Conservation (phyloP, 2,888 invertebrate genomes). For the Monopis laevigella region DNA sequence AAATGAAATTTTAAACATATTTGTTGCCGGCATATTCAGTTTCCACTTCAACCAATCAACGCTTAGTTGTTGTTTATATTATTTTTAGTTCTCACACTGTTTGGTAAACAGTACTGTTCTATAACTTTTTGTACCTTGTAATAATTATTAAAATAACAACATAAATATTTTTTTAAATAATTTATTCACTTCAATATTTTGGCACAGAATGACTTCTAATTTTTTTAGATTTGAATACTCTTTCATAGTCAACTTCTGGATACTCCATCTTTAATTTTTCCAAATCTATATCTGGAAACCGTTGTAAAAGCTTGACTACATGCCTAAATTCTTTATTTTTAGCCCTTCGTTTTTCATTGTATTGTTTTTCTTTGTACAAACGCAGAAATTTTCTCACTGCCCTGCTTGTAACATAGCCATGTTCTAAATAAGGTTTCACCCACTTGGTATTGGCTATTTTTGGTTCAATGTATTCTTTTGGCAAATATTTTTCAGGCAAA, state of each 20-base stretch:
- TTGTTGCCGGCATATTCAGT: too few relatives aligned
- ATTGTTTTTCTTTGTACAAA: slow-evolving; percentile 73
- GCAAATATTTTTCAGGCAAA: slow-evolving; percentile 61
- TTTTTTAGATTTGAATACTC: slow-evolving; percentile 64
- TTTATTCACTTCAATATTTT: slow-evolving; percentile 35
- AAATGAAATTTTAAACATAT: too few relatives aligned
- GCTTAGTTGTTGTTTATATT: too few relatives aligned
- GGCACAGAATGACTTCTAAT: slow-evolving; percentile 71
- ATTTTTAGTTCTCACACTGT: too few relatives aligned
- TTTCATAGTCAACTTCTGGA: slow-evolving; percentile 79
- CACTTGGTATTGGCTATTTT: slow-evolving; percentile 73
- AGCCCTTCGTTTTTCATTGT: slow-evolving; percentile 63
- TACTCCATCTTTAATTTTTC: slow-evolving; percentile 75
- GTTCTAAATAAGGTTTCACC: slow-evolving; percentile 65
- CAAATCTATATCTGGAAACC: slow-evolving; percentile 80
- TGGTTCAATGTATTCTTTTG: slow-evolving; percentile 72
- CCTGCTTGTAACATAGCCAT: slow-evolving; percentile 55
- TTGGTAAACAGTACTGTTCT: too few relatives aligned
- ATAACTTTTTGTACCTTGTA: too few relatives aligned
- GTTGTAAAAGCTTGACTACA: slow-evolving; percentile 74
- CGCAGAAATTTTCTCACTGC: slow-evolving; percentile 71
- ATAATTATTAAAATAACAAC: too few relatives aligned
- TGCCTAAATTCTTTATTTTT: slow-evolving; percentile 73
- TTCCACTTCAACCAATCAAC: too few relatives aligned
- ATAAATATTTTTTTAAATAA: too few relatives aligned